Evolutionary conservation across 1,140 invertebrate species (phyloP), one percentile per base, ranked within the genome.

Genomic region (Aphelenchoides fujianensis): DNA sequence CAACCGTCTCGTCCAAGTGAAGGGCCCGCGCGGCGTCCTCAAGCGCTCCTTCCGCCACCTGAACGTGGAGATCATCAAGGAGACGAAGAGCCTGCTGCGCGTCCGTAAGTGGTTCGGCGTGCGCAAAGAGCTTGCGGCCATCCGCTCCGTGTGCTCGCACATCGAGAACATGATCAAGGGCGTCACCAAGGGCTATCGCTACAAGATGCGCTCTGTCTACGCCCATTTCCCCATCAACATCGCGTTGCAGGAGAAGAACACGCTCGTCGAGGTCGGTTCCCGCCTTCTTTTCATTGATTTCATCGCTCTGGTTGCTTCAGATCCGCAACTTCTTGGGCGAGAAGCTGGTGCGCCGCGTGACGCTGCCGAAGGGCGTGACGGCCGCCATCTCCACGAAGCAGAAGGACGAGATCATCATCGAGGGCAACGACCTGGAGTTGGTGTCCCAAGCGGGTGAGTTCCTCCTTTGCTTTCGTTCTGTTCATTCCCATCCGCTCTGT

Each of bases 191-290:
- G 97, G 95, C 59, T 99, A 92, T 87, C 90, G 92, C 81, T 99
- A 98, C 87, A 99, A 98, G 89, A 99, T 99, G 97, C 89, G 95
- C 84, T 93, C 95, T 69, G 97, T 98, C 76, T 99, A 98, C 86
- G 96, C 96, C 86, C 97, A 99, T 88, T 99, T 99, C 88, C 97
- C 97, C 84, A 99, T 99, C 84, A 99, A 99, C 86, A 94, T 96
- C 86, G 92, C 95, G 19, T 94, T 95, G n/a, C 92, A 91, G 27
- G 92, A 98, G 79, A 90, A 89, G 69, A 94, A 95, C 85, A 86
- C 89, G 2, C 87, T 94, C 9, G 92, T 97, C 85, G 94, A 97
- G 74, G 81, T 83, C 72, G 27, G 68, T 61, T 30, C 70, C 36
- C 16, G 48, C n/a, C 19, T 48, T 12, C 41, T 12, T 48, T 48